Conservation (phyloP, 2,797 vertebrate genomes). For the Phalanger gymnotis region DNA sequence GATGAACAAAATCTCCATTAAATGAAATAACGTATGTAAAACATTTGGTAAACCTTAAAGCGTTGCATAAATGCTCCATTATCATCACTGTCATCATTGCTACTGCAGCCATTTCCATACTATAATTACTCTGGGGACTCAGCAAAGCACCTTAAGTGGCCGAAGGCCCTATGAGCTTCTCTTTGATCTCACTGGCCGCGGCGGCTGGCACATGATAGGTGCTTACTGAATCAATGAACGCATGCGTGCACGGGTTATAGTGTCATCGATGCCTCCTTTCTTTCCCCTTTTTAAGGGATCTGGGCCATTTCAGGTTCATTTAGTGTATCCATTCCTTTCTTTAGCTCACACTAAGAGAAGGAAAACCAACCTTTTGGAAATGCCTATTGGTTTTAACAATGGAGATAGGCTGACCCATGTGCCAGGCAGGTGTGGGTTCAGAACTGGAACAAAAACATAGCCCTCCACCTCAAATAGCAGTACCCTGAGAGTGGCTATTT, state of each 20-base stretch:
- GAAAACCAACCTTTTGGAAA: conserved; percentile 36
- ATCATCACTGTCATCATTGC: not conserved
- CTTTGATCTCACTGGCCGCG: not conserved
- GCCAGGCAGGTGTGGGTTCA: conserved; percentile 45
- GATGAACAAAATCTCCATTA: not conserved
- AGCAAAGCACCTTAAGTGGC: not conserved
- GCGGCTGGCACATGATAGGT: not conserved
- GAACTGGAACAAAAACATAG: conserved; percentile 32
- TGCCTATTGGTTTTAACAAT: conserved; percentile 25
- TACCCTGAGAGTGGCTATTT: conserved; percentile 30
- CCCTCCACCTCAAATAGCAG: conserved; percentile 43
- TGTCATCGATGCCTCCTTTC: conserved; percentile 27
- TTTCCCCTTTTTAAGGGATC: not conserved
- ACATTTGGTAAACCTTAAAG: not conserved
- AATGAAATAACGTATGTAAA: not conserved
- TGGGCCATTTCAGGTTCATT: not conserved
- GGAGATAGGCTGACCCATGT: not conserved
- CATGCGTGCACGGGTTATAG: not conserved
- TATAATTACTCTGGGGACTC: not conserved
- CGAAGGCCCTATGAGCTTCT: not conserved
- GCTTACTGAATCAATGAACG: not conserved
- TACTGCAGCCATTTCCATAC: not conserved
- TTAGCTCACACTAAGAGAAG: conserved; percentile 4
- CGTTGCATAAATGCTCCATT: not conserved
- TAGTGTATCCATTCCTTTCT: conserved; percentile 40